phyloP scores from a whole-genome alignment of 1,140 invertebrate species.

The Drosophila repleta region DNA sequence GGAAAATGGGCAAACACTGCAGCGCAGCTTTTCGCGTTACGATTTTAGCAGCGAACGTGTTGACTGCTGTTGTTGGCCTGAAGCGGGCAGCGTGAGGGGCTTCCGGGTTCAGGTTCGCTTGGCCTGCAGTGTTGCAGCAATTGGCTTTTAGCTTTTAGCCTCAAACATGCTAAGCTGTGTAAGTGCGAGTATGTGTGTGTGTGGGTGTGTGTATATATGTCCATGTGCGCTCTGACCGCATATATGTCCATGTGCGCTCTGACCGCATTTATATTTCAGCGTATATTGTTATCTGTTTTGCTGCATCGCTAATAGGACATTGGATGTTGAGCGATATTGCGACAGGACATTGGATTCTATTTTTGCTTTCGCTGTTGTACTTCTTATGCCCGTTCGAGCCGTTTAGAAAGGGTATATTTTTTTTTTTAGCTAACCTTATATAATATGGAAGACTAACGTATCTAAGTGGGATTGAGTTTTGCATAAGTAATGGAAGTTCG shows the following conservation, averaged over 20 bases:
- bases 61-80: too few relatives aligned
- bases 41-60: slow-evolving; percentile 30
- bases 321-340: slow-evolving; percentile 30
- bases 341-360: slow-evolving; percentile 52
- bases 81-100: too few relatives aligned
- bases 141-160: slow-evolving; percentile 13
- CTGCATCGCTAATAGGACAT: slow-evolving; percentile 54
- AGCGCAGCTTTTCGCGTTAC: slow-evolving; percentile 37
- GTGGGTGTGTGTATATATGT: neutral
- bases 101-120: too few relatives aligned
- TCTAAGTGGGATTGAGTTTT: too few relatives aligned
- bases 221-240: neutral
- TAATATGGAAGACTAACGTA: too few relatives aligned
- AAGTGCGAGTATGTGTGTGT: too few relatives aligned
- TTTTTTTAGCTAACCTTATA: too few relatives aligned
- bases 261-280: slow-evolving; percentile 29
- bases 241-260: neutral
- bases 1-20: slow-evolving; percentile 28
- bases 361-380: slow-evolving; percentile 38
- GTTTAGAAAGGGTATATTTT: neutral
- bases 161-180: neutral
- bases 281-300: slow-evolving; percentile 39
- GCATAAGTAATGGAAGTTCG: too few relatives aligned
- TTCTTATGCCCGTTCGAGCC: neutral
- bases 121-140: neutral